A percentile compares a stretch with the other conserved stretches of the same genome.
phyloP scores from a whole-genome alignment of 2,888 invertebrate species.

The Muscina levida region DNA sequence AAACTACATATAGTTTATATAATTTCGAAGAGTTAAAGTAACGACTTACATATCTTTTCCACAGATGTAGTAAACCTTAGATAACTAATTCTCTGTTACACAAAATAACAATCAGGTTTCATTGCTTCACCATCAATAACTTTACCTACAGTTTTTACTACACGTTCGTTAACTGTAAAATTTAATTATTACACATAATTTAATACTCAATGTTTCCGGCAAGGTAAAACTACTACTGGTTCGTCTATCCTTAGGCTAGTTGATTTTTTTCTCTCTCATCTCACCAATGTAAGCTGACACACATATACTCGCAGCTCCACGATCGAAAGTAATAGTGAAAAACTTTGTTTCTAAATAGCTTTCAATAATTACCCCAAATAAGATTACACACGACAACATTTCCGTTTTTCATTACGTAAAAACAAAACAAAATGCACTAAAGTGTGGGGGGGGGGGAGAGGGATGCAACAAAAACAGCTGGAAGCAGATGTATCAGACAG shows the following conservation, averaged over 20 bases:
- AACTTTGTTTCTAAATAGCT: constrained; percentile 45
- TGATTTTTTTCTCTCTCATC: too few species aligned
- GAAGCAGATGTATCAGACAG: background rate
- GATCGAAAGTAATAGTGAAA: background rate
- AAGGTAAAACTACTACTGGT: too few species aligned
- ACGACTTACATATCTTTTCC: too few species aligned
- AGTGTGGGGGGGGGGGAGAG: too few species aligned
- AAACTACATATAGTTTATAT: too few species aligned
- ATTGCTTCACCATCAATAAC: too few species aligned
- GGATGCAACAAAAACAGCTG: background rate
- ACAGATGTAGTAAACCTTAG: too few species aligned
- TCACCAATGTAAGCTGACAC: constrained; percentile 2
- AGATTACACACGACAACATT: constrained; percentile 52
- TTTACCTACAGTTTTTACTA: constrained; percentile 5
- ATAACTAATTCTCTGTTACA: background rate
- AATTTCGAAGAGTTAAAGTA: too few species aligned
- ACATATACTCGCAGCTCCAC: background rate
- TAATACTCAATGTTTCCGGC: background rate
- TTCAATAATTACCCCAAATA: constrained; percentile 62
- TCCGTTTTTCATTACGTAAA: constrained; percentile 10
- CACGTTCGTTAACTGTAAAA: too few species aligned
- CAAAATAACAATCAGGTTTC: constrained; percentile 21
- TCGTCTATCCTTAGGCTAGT: too few species aligned
- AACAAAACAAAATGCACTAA: background rate
- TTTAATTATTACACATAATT: background rate